These are phyloP conservation scores for Sinocyclocheilus anophthalmus DNA, from an alignment of 2,113 vertebrate species.

Conservation along the genomic window DNA sequence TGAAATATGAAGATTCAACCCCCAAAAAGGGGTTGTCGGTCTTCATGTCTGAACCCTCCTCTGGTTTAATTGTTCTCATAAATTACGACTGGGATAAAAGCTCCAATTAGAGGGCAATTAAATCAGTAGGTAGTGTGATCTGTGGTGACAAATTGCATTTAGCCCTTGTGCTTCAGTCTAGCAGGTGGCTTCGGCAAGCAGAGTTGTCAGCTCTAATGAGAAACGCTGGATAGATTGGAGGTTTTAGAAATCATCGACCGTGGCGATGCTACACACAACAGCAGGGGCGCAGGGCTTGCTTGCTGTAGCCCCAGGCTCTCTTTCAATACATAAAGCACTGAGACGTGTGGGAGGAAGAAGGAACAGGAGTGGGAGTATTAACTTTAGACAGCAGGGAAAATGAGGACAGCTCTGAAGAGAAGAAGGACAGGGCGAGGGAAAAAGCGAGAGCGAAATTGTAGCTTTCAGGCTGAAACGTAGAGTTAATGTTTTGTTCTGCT, in stretches of 20 bases:
- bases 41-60: not conserved
- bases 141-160: slow-evolving; percentile 29
- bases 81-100: slow-evolving; percentile 18
- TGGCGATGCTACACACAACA: slow-evolving; percentile 38
- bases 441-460: slow-evolving; percentile 18
- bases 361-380: slow-evolving; percentile 19
- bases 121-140: slow-evolving; percentile 39
- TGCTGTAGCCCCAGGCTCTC: not conserved
- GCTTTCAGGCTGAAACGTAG: slow-evolving; percentile 22
- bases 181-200: slow-evolving; percentile 10
- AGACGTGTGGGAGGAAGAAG: slow-evolving; percentile 32
- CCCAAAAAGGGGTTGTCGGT: not conserved
- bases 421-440: not conserved
- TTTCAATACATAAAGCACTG: slow-evolving; percentile 3
- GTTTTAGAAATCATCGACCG: slow-evolving; percentile 15
- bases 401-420: not conserved
- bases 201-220: slow-evolving; percentile 18
- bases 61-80: slow-evolving; percentile 30
- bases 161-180: slow-evolving; percentile 18
- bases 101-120: slow-evolving; percentile 31
- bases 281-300: slow-evolving; percentile 3
- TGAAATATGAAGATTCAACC: not conserved
- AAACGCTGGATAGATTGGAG: slow-evolving; percentile 12
- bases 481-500: slow-evolving; percentile 12
- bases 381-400: slow-evolving; percentile 16